Base-by-base conservation (phyloP, 2,113 vertebrate species). In the Triplophysa dalaica region DNA sequence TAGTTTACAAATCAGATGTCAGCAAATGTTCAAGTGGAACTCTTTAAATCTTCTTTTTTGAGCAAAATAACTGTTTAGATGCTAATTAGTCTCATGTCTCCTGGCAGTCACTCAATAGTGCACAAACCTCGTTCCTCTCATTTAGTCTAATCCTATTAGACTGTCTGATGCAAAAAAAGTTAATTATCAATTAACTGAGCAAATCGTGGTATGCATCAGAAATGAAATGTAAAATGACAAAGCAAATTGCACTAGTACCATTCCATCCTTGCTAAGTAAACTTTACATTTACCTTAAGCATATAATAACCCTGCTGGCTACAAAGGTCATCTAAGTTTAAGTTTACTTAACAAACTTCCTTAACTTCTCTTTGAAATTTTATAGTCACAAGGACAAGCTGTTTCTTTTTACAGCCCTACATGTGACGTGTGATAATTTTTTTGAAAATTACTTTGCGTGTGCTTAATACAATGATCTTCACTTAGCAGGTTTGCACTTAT, bases 1-100 rank as follows among this genome's bases (percentile, higher is more conserved):
- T 60, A 60, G 29, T 73, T 48, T 61, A 75, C 56, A 75, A 60
- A 75, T 75, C 43, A 63, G 56, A 38, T 29, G 14, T 75, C 58
- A 75, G 58, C 73, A 75, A n/a, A 75, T 50, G n/a, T 63, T 50
- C 16, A 38, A 26, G 73, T 75, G 14, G 50, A 24, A 61, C 33
- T 24, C 6, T 74, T 61, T 43, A 52, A 74, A 61, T 60, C 2
- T 3, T 1, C 26, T 29, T 19, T 24, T 21, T 60, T n/a, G 2
- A 17, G 56, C 56, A 60, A 24, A 62, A 22, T 22, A 22, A 62
- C 60, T 24, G 45, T 48, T 72, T 33, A 56, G 17, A 50, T 54
- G 19, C 41, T 75, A 63, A 62, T 75, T 63, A 61, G 38, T n/a
- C 60, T 8, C 22, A 16, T 17, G 14, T n/a, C 73, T 14, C 41